phyloP scores from a whole-genome alignment of 92 coral and sea anemone species.

The Heliopora coerulea region DNA sequence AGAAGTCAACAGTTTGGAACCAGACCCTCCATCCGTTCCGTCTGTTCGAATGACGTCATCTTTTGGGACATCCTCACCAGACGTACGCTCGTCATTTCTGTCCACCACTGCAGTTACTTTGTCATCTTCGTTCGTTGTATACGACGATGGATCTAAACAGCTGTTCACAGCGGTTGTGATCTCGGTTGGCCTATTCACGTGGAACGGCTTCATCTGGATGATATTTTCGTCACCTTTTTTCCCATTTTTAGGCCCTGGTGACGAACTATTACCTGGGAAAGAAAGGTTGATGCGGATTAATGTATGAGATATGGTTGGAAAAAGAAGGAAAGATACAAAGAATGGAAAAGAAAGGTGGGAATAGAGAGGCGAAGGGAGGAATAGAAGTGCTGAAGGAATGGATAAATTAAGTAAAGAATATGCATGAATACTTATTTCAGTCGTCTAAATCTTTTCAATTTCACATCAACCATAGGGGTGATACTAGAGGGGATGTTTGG shows the following conservation, averaged over 20 bases:
- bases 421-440: too few relatives aligned
- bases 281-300: neutral
- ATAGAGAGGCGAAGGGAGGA: neutral
- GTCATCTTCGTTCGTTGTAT: neutral
- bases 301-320: neutral
- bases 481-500: too few relatives aligned
- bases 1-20: constrained; percentile 17
- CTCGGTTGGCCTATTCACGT: neutral
- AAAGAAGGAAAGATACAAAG: neutral
- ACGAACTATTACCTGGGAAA: neutral
- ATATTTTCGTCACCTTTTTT: neutral
- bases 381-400: neutral
- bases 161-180: neutral
- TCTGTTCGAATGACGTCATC: constrained; percentile 5
- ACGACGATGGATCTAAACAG: neutral
- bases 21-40: constrained; percentile 28
- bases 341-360: too few relatives aligned
- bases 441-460: too few relatives aligned
- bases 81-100: neutral
- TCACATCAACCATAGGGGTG: too few relatives aligned
- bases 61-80: neutral
- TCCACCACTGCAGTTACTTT: neutral
- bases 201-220: constrained; percentile 25
- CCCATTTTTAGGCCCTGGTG: neutral
- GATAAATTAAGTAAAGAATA: neutral